Conservation (phyloP, 1,140 invertebrate species). For the Pteromalus puparum region DNA sequence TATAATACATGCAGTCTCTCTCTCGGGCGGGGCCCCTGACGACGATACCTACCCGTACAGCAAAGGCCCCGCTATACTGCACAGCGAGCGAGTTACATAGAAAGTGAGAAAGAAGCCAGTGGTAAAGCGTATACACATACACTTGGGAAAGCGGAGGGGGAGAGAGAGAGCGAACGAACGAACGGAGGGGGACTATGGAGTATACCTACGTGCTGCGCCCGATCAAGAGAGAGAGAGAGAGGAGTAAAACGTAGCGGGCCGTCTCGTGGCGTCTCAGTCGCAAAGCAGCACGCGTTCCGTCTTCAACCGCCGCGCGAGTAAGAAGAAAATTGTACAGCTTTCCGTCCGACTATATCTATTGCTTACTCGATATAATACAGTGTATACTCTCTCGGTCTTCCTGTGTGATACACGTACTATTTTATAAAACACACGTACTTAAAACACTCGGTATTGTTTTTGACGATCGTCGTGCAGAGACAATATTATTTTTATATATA, state of each 20-base stretch:
- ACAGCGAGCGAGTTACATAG: neutral
- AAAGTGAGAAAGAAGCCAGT: neutral
- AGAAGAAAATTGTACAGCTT: no score
- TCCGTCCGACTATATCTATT: no score
- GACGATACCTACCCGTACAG: neutral
- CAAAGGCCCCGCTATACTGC: neutral
- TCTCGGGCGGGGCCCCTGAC: neutral
- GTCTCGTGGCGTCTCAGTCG: conserved; percentile 48
- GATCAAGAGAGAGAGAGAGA: neutral
- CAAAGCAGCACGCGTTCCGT: conserved; percentile 41
- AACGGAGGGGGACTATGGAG: neutral
- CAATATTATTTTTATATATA: neutral
- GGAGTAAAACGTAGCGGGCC: conserved; percentile 41
- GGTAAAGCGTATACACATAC: neutral
- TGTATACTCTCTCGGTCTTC: no score
- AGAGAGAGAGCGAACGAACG: neutral
- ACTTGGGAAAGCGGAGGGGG: neutral
- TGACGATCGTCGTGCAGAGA: no score
- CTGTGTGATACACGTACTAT: no score
- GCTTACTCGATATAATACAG: neutral
- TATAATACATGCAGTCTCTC: neutral
- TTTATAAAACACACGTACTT: no score
- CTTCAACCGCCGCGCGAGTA: neutral
- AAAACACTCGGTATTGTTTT: no score
- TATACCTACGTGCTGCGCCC: neutral